Percentiles rank a stretch among this genome's conserved stretches.
These are phyloP conservation scores for Lerista edwardsae DNA, from an alignment of 2,797 vertebrate genomes.

Conservation along the genomic window DNA sequence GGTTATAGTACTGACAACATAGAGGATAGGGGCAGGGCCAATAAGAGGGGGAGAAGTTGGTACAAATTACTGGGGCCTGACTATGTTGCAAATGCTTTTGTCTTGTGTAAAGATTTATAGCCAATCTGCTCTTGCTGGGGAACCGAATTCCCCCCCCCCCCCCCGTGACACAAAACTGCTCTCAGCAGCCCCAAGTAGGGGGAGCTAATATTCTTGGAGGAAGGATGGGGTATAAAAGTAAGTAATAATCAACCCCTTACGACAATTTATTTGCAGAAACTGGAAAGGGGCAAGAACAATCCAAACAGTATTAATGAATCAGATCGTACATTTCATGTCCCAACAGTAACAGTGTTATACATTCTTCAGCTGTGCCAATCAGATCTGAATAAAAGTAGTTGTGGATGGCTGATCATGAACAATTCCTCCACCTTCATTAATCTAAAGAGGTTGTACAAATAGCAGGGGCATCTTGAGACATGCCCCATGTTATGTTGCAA, in stretches of 20 bases:
- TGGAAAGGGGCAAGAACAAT: slow-evolving; percentile 15
- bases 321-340: slow-evolving; percentile 41
- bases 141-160: no score
- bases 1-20: no score
- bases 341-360: slow-evolving; percentile 56
- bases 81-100: no score
- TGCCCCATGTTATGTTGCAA: slow-evolving; percentile 59
- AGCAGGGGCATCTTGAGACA: slow-evolving; percentile 63
- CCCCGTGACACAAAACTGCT: no score
- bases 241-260: not conserved
- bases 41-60: no score
- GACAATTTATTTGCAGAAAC: not conserved
- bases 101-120: no score
- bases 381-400: slow-evolving; percentile 61
- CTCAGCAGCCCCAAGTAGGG: no score
- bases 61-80: no score
- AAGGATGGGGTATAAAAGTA: no score
- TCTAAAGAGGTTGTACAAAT: slow-evolving; percentile 60
- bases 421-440: slow-evolving; percentile 66
- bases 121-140: no score
- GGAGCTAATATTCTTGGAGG: no score
- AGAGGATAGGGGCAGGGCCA: no score
- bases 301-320: slow-evolving; percentile 31
- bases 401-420: slow-evolving; percentile 61
- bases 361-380: slow-evolving; percentile 61